Conservation (phyloP, 2,888 invertebrate species). For the Andrena flavipes region DNA sequence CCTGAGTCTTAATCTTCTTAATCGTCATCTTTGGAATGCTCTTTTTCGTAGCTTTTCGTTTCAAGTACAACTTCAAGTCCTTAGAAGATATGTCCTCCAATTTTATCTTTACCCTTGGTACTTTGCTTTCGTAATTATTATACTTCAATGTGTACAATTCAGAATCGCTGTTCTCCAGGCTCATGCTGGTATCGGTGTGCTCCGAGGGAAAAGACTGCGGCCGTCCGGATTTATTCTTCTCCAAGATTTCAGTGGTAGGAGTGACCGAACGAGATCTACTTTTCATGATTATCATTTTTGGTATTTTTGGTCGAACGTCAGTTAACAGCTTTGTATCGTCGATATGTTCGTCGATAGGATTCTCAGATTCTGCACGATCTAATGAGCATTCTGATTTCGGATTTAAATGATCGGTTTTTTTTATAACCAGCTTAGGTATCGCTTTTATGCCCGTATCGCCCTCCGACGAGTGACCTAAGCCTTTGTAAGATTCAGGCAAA, state of each 20-base stretch:
- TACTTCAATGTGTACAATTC: slow-evolving; percentile 46
- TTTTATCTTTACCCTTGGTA: slow-evolving; percentile 77
- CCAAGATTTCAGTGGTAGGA: slow-evolving; percentile 77
- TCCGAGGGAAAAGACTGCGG: neutral
- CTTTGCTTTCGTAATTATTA: slow-evolving; percentile 36
- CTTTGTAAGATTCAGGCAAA: neutral
- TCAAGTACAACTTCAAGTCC: slow-evolving; percentile 48
- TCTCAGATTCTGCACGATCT: neutral
- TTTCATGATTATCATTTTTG: slow-evolving; percentile 83
- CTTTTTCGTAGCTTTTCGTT: slow-evolving; percentile 63
- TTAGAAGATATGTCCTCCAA: slow-evolving; percentile 65
- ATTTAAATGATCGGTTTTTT: slow-evolving; percentile 73
- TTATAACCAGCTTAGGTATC: slow-evolving; percentile 77
- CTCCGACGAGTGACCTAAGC: neutral
- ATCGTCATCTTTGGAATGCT: slow-evolving; percentile 78
- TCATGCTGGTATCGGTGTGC: slow-evolving; percentile 34
- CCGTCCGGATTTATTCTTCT: slow-evolving; percentile 34
- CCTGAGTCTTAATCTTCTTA: slow-evolving; percentile 70
- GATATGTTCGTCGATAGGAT: slow-evolving; percentile 1
- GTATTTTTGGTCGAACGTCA: slow-evolving; percentile 79
- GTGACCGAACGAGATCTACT: slow-evolving; percentile 80
- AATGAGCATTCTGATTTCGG: slow-evolving; percentile 53
- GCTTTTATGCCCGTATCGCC: slow-evolving; percentile 59
- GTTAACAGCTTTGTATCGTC: slow-evolving; percentile 37
- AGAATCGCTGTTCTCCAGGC: slow-evolving; percentile 52